Evolutionary conservation across 1,140 invertebrate species (phyloP), one percentile per base, ranked within the genome.

Genomic region (Bombus waltoni): DNA sequence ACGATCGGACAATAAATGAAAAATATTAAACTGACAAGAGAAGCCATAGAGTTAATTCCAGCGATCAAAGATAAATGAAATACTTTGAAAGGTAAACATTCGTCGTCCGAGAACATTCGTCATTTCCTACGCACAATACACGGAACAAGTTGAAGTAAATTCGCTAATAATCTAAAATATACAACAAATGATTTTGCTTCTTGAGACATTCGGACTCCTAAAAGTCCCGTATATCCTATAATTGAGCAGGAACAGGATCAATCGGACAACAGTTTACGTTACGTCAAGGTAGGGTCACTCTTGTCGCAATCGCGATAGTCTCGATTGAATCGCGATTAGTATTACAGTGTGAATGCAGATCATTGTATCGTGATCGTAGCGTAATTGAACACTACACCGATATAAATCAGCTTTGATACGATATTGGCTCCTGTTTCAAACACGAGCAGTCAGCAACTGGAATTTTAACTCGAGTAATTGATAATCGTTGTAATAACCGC

Each of bases 321-420:
- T 57, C 35, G 15, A 35, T 22, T 28, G 22, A 42, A n/a, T 28
- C 9, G 6, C n/a, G 9, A 74, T n/a, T 47, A n/a, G 18, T 15
- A 32, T 74, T 47, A 47, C 44, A 74, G 42, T 35, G 72, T 32
- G 72, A 74, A 74, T 74, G n/a, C 9, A 47, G 42, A 32, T 42
- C n/a, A 74, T 47, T 32, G n/a, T 44, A 47, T 47, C 72, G n/a
- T 9, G 42, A 74, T 44, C 11, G 13, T 47, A 9, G 13, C 40
- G 72, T 42, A 32, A 74, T 74, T 74, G 72, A 74, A 74, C n/a
- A 13, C 8, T 74, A 32, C 15, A 6, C 72, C 22, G 40, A n/a
- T 74, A 28, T 74, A 74, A 74, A 74, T 74, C 72, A 32, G 8
- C 28, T 74, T 25, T 35, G 42, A 74, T n/a, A 22, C 15, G 47